Evolutionary conservation across 2,113 vertebrate species (phyloP).

Genomic region (Chlorodrepanis virens): DNA sequence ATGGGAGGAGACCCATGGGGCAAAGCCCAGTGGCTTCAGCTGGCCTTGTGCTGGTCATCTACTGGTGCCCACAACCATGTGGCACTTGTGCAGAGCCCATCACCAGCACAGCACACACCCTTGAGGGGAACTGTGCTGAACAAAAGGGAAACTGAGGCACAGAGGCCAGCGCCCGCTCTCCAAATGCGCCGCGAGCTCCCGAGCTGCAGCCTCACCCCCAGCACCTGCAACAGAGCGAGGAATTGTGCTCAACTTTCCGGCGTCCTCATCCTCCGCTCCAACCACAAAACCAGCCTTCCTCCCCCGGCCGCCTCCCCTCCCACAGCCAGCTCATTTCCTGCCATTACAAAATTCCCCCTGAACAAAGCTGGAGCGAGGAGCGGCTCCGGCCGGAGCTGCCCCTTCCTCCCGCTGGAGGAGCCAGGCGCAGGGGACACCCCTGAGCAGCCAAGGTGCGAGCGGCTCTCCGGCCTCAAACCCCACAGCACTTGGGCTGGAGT

Average conservation of each 20-base stretch:
- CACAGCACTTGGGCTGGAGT: fast-evolving
- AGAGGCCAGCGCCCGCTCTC: background rate
- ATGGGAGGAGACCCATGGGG: background rate
- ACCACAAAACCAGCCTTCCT: slow-evolving; percentile 41
- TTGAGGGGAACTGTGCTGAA: fast-evolving
- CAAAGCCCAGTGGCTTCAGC: background rate
- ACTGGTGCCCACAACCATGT: fast-evolving
- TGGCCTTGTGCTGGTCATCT: background rate
- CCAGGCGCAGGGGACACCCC: fast-evolving
- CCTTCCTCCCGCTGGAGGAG: fast-evolving
- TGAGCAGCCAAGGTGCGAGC: fast-evolving
- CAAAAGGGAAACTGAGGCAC: slow-evolving; percentile 26
- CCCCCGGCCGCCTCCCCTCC: slow-evolving; percentile 20
- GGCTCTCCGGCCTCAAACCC: background rate
- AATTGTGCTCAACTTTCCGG: slow-evolving; percentile 17
- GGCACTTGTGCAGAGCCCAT: background rate
- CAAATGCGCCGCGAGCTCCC: fast-evolving
- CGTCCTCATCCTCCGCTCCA: background rate
- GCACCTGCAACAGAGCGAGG: background rate
- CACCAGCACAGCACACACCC: background rate
- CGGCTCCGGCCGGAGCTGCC: background rate
- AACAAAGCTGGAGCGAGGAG: background rate
- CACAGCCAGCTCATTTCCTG: slow-evolving; percentile 59
- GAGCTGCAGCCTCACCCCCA: background rate
- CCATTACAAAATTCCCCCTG: slow-evolving; percentile 4